A percentile compares a stretch with the other conserved stretches of the same genome.
These are phyloP conservation scores for Dendrolimus punctatus DNA, from an alignment of 1,140 invertebrate species.

Conservation along the genomic window DNA sequence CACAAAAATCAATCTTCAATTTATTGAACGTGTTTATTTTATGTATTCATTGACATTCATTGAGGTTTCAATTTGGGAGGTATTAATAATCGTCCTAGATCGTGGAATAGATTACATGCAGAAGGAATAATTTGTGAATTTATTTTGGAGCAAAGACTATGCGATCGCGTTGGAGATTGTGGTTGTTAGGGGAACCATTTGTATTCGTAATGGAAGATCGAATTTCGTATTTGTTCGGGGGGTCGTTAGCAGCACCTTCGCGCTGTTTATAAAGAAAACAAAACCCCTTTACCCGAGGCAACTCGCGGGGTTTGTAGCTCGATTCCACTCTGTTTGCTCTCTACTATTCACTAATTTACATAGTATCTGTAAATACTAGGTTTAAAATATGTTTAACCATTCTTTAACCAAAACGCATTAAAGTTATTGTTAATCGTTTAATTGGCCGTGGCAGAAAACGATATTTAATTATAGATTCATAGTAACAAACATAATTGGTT, in stretches of 20 bases:
- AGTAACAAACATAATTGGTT: too few relatives aligned
- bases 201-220: conserved; percentile 68
- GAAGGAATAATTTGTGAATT: conserved; percentile 2
- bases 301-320: conserved; percentile 20
- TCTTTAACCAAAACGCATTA: too few relatives aligned
- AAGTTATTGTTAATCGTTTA: too few relatives aligned
- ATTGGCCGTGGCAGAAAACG: too few relatives aligned
- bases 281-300: conserved; percentile 45
- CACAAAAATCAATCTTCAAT: conserved; percentile 24
- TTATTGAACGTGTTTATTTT: conserved; percentile 18
- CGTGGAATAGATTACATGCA: too few relatives aligned
- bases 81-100: not conserved
- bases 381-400: too few relatives aligned
- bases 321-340: conserved; percentile 31
- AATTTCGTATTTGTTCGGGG: conserved; percentile 70
- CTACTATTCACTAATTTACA: conserved; percentile 5
- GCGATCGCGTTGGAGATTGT: conserved; percentile 33
- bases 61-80: not conserved
- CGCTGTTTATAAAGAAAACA: conserved; percentile 68
- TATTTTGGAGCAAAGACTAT: conserved; percentile 55
- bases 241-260: conserved; percentile 66
- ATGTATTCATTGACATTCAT: conserved; percentile 4
- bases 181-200: conserved; percentile 51
- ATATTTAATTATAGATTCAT: too few relatives aligned
- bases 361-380: too few relatives aligned